Conservation (phyloP, 2,888 invertebrate species). For the Caenorhabditis panamensis region DNA sequence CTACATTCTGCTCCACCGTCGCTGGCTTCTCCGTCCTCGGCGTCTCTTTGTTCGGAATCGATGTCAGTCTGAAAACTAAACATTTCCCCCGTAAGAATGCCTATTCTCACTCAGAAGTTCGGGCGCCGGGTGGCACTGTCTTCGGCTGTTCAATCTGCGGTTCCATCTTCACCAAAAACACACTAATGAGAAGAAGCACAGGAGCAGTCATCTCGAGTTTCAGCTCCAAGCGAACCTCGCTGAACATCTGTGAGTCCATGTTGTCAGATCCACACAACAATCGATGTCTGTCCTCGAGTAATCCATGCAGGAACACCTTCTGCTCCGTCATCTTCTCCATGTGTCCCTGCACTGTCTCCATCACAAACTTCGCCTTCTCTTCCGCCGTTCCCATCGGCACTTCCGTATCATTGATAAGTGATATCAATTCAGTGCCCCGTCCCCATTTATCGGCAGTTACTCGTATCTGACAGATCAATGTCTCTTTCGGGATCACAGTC, state of each 20-base stretch:
- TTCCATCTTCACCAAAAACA: conserved; percentile 30
- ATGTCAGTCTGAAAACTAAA: conserved; percentile 31
- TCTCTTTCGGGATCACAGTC: conserved; percentile 32
- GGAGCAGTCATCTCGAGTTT: conserved; percentile 45
- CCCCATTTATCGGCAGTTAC: conserved; percentile 45
- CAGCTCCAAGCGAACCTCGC: conserved; percentile 33
- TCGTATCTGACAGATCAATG: conserved; percentile 10
- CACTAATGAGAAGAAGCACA: conserved; percentile 25
- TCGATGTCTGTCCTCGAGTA: conserved; percentile 26
- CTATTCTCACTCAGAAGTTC: conserved; percentile 27
- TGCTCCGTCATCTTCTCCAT: conserved; percentile 50
- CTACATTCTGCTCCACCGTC: conserved; percentile 11
- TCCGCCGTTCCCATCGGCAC: conserved; percentile 20
- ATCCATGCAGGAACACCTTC: conserved; percentile 38
- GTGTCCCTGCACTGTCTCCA: conserved; percentile 37
- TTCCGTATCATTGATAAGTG: conserved; percentile 36
- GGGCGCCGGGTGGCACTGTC: conserved; percentile 9
- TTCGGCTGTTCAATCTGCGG: conserved; percentile 34
- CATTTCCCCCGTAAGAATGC: background rate
- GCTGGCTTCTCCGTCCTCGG: conserved; percentile 20
- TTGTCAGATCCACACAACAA: conserved; percentile 27
- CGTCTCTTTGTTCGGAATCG: conserved; percentile 38
- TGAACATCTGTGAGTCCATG: conserved; percentile 27
- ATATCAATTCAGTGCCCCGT: conserved; percentile 31
- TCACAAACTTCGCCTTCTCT: conserved; percentile 32